These are phyloP conservation scores for Gavia stellata DNA, from an alignment of 2,113 vertebrate species.

Conservation along the genomic window DNA sequence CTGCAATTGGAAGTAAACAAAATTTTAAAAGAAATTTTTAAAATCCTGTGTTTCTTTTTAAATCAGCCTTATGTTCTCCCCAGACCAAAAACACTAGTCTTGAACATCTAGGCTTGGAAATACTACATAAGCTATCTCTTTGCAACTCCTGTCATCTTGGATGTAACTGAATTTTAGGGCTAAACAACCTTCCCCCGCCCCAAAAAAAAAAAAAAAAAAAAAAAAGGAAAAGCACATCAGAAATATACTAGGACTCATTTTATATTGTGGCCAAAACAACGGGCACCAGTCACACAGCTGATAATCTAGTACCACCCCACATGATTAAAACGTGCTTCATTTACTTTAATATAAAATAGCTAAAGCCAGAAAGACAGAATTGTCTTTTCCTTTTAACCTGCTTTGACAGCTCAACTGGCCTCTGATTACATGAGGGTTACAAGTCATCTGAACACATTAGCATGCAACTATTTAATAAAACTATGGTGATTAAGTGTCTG, in stretches of 20 bases:
- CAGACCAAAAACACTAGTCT: not conserved
- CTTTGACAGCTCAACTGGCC: not conserved
- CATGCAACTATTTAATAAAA: slow-evolving; percentile 27
- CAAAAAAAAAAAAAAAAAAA: not conserved
- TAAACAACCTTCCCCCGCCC: rapidly evolving
- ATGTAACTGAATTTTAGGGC: not conserved
- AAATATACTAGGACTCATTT: not conserved
- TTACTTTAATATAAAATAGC: not conserved
- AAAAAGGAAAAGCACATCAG: not conserved
- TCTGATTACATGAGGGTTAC: not conserved
- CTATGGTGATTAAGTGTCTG: not conserved
- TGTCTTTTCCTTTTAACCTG: not conserved
- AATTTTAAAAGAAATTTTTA: not conserved
- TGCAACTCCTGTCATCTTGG: not conserved
- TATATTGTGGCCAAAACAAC: not conserved
- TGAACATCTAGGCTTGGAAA: not conserved
- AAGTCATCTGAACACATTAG: not conserved
- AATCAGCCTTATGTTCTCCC: not conserved
- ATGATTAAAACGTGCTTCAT: not conserved
- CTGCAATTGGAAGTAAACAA: not conserved
- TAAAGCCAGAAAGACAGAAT: not conserved
- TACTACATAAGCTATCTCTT: not conserved
- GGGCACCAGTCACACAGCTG: not conserved
- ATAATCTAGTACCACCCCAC: not conserved
- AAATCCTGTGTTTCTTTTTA: not conserved